Percentiles rank a stretch among this genome's conserved stretches.
Evolutionary conservation across 1,140 invertebrate species (phyloP).

Genomic region (Dreissena polymorpha): DNA sequence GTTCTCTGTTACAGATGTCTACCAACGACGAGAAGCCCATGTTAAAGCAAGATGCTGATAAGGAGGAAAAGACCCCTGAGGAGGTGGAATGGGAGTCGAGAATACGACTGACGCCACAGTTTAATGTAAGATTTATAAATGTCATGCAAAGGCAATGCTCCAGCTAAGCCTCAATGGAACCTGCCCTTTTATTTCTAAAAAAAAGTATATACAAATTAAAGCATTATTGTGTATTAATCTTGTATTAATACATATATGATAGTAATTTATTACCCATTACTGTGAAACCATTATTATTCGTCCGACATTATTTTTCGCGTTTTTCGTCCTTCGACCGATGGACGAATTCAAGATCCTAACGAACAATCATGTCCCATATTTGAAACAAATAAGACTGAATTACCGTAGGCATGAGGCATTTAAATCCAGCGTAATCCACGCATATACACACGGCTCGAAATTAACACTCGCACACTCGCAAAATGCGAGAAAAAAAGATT

Average conservation of each 20-base stretch:
- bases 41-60: too few species aligned
- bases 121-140: conserved; percentile 16
- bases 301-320: too few species aligned
- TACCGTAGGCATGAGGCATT: too few species aligned
- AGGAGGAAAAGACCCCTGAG: conserved; percentile 10
- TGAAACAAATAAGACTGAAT: too few species aligned
- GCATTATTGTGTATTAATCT: background rate
- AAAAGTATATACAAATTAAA: background rate
- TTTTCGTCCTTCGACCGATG: too few species aligned
- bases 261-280: background rate
- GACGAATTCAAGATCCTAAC: too few species aligned
- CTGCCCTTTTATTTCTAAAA: background rate
- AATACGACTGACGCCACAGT: conserved; percentile 6
- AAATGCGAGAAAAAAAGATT: too few species aligned
- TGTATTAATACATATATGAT: background rate
- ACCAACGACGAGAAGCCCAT: background rate
- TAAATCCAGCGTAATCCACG: too few species aligned
- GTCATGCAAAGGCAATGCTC: background rate
- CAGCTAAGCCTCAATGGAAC: background rate
- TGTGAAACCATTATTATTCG: too few species aligned
- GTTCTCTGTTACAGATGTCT: background rate
- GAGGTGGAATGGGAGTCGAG: conserved; percentile 33
- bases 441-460: too few species aligned
- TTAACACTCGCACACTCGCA: too few species aligned
- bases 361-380: too few species aligned